These are phyloP conservation scores for Microtus ochrogaster DNA, from an alignment of 2,113 vertebrate species.

Conservation along the genomic window DNA sequence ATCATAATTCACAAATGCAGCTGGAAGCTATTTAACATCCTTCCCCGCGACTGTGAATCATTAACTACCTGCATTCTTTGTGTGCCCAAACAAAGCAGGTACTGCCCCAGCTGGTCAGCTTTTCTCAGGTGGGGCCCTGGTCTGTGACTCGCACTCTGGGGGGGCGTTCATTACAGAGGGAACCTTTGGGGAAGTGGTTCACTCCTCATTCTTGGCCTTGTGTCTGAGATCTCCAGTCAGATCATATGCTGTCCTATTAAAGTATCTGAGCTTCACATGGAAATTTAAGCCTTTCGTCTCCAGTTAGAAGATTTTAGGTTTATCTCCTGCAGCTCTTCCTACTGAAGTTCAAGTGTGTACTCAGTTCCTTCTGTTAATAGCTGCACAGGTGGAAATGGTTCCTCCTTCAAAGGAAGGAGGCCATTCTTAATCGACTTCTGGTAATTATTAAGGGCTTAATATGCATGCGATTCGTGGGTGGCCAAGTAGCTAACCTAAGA, in stretches of 20 bases:
- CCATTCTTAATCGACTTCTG: neutral
- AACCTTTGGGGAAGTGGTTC: neutral
- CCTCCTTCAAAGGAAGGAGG: neutral
- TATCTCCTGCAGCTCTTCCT: neutral
- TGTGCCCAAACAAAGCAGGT: neutral
- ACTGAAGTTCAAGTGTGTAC: neutral
- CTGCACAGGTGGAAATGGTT: neutral
- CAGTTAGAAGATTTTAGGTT: conserved; percentile 20
- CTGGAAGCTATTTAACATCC: conserved; percentile 25
- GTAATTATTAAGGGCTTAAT: conserved; percentile 24
- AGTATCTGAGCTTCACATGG: neutral
- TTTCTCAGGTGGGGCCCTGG: neutral
- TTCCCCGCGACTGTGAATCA: neutral
- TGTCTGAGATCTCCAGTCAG: neutral
- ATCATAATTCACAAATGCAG: conserved; percentile 40
- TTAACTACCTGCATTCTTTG: neutral
- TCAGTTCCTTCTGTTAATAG: conserved; percentile 18
- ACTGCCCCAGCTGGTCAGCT: neutral
- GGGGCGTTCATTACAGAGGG: neutral
- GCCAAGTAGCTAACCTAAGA: conserved; percentile 40
- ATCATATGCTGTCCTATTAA: neutral
- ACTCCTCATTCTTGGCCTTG: conserved; percentile 2
- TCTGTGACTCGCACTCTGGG: neutral
- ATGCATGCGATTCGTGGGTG: neutral
- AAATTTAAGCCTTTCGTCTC: neutral